Conservation (phyloP, 2,113 vertebrate genomes). For the Narcine bancroftii region DNA sequence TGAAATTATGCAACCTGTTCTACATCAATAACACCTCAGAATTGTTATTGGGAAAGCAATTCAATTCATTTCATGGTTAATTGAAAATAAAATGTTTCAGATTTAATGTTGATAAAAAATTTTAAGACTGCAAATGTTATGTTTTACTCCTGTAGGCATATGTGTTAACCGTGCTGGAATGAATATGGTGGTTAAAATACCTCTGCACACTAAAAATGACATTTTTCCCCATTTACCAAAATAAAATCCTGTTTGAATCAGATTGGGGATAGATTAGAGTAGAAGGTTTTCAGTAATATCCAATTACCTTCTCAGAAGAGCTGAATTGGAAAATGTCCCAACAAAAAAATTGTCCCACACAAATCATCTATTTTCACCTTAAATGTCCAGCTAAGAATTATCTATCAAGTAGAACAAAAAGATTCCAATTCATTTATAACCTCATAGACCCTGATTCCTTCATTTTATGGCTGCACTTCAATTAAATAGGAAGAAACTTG, state of each 20-base stretch:
- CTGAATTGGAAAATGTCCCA: constrained; percentile 15
- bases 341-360: neutral
- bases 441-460: neutral
- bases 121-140: constrained; percentile 11
- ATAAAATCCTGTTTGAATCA: neutral
- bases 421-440: constrained; percentile 15
- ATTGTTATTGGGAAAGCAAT: neutral
- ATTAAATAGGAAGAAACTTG: neutral
- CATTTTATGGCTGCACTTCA: neutral
- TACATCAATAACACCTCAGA: neutral
- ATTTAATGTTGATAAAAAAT: constrained; percentile 1
- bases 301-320: constrained; percentile 19
- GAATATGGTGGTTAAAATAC: neutral
- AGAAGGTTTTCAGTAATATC: constrained; percentile 15
- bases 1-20: neutral
- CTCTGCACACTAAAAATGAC: neutral
- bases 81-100: neutral
- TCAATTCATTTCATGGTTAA: neutral
- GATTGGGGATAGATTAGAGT: neutral
- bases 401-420: neutral
- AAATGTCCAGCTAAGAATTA: neutral
- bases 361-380: constrained; percentile 27
- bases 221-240: constrained; percentile 2
- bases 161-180: neutral
- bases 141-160: neutral